Base-by-base conservation (phyloP, 1,140 invertebrate genomes). In the Diorhabda carinulata region DNA sequence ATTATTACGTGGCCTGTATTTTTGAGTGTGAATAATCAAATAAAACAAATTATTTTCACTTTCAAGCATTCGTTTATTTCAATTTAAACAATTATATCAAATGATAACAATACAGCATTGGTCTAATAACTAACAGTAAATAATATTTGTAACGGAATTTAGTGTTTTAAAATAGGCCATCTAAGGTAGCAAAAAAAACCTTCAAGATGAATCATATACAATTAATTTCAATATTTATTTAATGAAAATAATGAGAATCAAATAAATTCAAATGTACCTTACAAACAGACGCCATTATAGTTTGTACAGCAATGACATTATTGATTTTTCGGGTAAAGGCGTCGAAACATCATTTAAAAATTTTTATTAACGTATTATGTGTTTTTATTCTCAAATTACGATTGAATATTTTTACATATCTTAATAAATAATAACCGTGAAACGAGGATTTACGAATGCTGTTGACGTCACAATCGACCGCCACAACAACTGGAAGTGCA, bases 21-120 rank as follows among this genome's bases (percentile, higher is more conserved):
- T 25, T 25, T 25, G 25, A 25, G 25, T 25, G 25, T 25, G 25
- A 25, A 25, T 25, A 25, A 25, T 25, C 25, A 25, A 25, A 25
- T 25, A 25, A 25, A 25, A 25, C 25, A 25, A 25, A 1, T 25
- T 25, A 25, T 25, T 25, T 25, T 25, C 25, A 25, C 25, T 43
- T 62, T 62, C 5, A 62, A 62, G 61, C 61, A 62, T 43, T 62
- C 61, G 43, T 62, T 62, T 62, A 62, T 62, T 62, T 10, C 41
- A 43, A 62, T 62, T 42, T 43, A 44, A 43, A 43, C 61, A 62
- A 62, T 62, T 43, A 62, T 62, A 62, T 43, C 59, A 43, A 62
- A 62, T 62, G 10, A 47, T 62, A 62, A 42, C 61, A 62, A 43
- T 52, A 43, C 43, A n/a, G 8, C 61, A 43, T 10, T 62, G 61